A percentile compares a stretch with the other conserved stretches of the same genome.
Evolutionary conservation across 1,140 invertebrate genomes (phyloP).

Genomic region (Cotesia chilonis): DNA sequence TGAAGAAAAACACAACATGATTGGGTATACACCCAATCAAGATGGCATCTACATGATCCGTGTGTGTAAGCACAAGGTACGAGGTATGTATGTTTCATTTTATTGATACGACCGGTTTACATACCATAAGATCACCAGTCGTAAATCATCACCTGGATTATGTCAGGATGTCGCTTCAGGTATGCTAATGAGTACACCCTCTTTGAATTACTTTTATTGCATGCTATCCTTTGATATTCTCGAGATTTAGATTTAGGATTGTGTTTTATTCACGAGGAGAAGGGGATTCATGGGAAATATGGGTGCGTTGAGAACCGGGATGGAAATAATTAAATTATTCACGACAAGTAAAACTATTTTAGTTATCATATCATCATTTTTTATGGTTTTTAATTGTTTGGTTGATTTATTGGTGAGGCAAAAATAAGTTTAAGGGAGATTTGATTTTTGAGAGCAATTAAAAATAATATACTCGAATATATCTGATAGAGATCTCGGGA

Average conservation of each 20-base stretch:
- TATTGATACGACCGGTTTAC: constrained; percentile 50
- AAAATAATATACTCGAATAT: no score
- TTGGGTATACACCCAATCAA: no score
- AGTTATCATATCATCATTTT: no score
- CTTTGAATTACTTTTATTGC: neutral
- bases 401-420: no score
- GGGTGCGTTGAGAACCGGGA: no score
- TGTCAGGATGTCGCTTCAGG: constrained; percentile 39
- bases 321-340: no score
- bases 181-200: constrained; percentile 52
- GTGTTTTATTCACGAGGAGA: neutral
- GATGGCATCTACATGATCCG: constrained; percentile 1
- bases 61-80: constrained; percentile 17
- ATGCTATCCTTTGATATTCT: constrained; percentile 8
- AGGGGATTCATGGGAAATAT: constrained; percentile 36
- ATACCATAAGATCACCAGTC: constrained; percentile 37
- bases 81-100: constrained; percentile 45
- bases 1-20: no score
- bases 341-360: no score
- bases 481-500: no score
- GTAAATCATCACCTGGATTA: constrained; percentile 55
- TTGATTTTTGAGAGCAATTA: no score
- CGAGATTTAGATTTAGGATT: neutral
- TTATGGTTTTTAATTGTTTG: no score
- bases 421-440: no score